These are phyloP conservation scores for Alexandromys fortis DNA, from an alignment of 2,113 vertebrate genomes.

Conservation along the genomic window DNA sequence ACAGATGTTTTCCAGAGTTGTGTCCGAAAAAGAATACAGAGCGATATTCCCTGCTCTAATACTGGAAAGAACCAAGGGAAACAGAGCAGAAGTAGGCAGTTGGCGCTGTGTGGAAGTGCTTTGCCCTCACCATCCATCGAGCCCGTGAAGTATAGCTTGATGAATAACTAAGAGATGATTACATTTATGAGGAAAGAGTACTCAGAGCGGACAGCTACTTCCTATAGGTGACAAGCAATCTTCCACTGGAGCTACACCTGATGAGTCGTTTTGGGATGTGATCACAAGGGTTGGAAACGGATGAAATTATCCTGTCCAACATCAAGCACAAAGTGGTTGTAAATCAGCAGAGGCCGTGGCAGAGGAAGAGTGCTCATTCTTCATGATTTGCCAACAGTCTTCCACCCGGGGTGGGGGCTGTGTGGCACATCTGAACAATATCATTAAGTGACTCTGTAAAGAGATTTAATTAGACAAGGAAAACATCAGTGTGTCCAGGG, in stretches of 20 bases:
- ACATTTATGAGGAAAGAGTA: slow-evolving; percentile 89
- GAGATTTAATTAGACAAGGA: slow-evolving; percentile 76
- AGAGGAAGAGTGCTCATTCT: slow-evolving; percentile 89
- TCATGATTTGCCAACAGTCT: slow-evolving; percentile 86
- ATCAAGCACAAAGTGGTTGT: slow-evolving; percentile 94
- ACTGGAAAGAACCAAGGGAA: not conserved
- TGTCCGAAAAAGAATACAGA: slow-evolving; percentile 72
- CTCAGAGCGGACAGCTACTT: slow-evolving; percentile 91
- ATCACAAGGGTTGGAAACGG: slow-evolving; percentile 94
- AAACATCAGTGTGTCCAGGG: slow-evolving; percentile 63
- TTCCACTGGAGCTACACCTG: slow-evolving; percentile 91
- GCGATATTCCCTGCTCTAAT: not conserved
- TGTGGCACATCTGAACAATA: slow-evolving; percentile 89
- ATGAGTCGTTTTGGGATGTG: slow-evolving; percentile 94
- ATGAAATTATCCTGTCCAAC: slow-evolving; percentile 96
- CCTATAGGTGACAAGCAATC: slow-evolving; percentile 94
- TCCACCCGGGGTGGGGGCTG: slow-evolving; percentile 84
- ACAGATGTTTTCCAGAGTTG: slow-evolving; percentile 64
- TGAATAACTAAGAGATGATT: slow-evolving; percentile 91
- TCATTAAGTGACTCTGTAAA: slow-evolving; percentile 86
- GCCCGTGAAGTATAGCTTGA: slow-evolving; percentile 85
- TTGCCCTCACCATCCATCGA: slow-evolving; percentile 80
- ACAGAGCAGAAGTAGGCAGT: not conserved
- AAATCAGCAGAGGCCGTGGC: slow-evolving; percentile 93
- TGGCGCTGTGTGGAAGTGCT: slow-evolving; percentile 76